phyloP scores from a whole-genome alignment of 2,113 vertebrate genomes.

The Ancistrus triradiatus region DNA sequence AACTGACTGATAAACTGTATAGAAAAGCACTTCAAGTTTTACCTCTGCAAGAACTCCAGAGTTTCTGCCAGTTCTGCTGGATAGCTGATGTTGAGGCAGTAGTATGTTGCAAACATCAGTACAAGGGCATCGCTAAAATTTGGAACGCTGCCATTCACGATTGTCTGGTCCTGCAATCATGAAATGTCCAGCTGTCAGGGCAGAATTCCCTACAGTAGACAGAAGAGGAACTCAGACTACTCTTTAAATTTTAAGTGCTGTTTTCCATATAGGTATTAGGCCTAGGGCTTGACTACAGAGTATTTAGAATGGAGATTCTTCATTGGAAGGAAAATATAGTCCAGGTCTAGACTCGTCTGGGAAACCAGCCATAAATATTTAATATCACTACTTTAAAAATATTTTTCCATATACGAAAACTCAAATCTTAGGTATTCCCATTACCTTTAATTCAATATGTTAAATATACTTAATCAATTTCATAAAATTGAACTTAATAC shows the following conservation, averaged over 20 bases:
- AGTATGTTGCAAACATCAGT: constrained; percentile 37
- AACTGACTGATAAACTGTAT: neutral
- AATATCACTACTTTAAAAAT: no score
- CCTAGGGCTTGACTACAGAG: neutral
- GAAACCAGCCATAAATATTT: neutral
- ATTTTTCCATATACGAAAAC: no score
- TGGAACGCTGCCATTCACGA: constrained; percentile 16
- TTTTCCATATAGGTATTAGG: neutral
- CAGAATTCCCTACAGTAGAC: constrained; percentile 8
- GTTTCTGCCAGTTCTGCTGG: constrained; percentile 32
- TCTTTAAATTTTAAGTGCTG: neutral
- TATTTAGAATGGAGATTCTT: neutral
- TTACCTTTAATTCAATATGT: no score
- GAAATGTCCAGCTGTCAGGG: constrained; percentile 21
- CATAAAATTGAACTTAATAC: no score
- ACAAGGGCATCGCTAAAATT: constrained; percentile 20
- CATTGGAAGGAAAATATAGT: neutral
- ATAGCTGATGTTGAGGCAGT: constrained; percentile 37
- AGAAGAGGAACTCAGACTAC: neutral
- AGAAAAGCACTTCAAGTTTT: constrained; percentile 15
- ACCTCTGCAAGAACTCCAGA: constrained; percentile 43
- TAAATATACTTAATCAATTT: no score
- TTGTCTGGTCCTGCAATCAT: constrained; percentile 37
- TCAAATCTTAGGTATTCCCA: no score
- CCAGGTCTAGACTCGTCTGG: neutral